Evolutionary conservation across 92 coral and sea anemone species (phyloP), one percentile per base, ranked within the genome.

Genomic region (Paramuricea clavata): DNA sequence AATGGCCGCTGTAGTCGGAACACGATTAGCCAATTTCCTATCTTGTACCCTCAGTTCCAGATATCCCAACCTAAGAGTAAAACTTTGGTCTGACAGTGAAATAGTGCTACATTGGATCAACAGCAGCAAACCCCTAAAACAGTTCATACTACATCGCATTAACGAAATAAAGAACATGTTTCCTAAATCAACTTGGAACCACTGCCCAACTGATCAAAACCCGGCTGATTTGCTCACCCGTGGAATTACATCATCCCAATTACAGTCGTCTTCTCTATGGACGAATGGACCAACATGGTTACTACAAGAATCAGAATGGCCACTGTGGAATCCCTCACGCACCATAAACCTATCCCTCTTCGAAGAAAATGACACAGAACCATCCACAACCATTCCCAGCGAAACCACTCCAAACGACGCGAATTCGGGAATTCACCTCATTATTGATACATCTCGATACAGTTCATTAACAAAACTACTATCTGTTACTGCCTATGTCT

Each of bases 31-130:
- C n/a, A n/a, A n/a, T n/a, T n/a, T n/a, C n/a, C n/a, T n/a, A n/a
- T n/a, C n/a, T n/a, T n/a, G n/a, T n/a, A n/a, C n/a, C n/a, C n/a
- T n/a, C n/a, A n/a, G n/a, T n/a, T n/a, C n/a, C n/a, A n/a, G n/a
- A n/a, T n/a, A n/a, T n/a, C n/a, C n/a, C n/a, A n/a, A n/a, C 69
- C 71, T 83, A 3, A 75, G 6, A 32, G 92, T 89, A 49, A 34
- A 75, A 34, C 73, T 89, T 17, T 88, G 92, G 88, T 81, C 82
- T 35, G 93, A 91, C 65, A 87, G 89, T 61, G 86, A 87, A 47
- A 83, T 91, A n/a, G 92, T 88, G 8, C 83, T 87, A 35, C 89
- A 91, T 57, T 88, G 92, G 89, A 65, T 91, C 30, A 15, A 69
- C 50, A 76, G 83, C 64, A 50, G 32, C 8, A 89, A 89, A n/a